Evolutionary conservation across 2,888 invertebrate genomes (phyloP), one percentile per base, ranked within the genome.

Genomic region (Euphydryas editha): DNA sequence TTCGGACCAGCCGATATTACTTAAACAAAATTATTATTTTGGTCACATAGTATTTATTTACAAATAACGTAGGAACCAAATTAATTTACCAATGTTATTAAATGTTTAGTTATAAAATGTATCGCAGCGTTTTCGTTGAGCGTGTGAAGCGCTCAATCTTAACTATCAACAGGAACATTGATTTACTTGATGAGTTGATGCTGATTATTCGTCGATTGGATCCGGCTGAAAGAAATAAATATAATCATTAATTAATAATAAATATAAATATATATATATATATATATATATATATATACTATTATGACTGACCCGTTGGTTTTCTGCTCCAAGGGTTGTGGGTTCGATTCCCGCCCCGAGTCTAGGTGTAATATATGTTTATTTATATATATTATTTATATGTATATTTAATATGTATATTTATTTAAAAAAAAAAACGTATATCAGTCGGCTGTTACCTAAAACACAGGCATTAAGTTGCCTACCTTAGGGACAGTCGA

Each of bases 91-190:
- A n/a, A 21, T 24, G 24, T 24, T 17, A 15, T 36, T 54, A 64
- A 37, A 63, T 47, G 69, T 69, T 61, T 56, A 69, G 66, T 69
- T 13, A 69, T 18, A 30, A 30, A 30, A 7, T 8, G 30, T 30
- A 78, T 70, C 77, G 81, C 81, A 76, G 78, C 83, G 78, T 79
- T 75, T 30, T 73, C 65, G 54, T 66, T 69, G 51, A 42, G 44
- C 71, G 79, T 81, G 81, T 81, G 80, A 71, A 74, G 73, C 67
- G 70, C 75, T 79, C 68, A 77, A 80, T 77, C 79, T 81, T 81
- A 83, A 72, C 61, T 73, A 72, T 71, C 78, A 80, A 79, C 81
- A 90, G 89, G 90, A 90, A 89, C 88, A 86, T 85, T 76, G 69
- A 76, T 44, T 88, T 67, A 44, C 86, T 86, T 85, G 85, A 69